Evolutionary conservation across 2,888 invertebrate genomes (phyloP), one percentile per base, ranked within the genome.

Genomic region (Bembecia ichneumoniformis): DNA sequence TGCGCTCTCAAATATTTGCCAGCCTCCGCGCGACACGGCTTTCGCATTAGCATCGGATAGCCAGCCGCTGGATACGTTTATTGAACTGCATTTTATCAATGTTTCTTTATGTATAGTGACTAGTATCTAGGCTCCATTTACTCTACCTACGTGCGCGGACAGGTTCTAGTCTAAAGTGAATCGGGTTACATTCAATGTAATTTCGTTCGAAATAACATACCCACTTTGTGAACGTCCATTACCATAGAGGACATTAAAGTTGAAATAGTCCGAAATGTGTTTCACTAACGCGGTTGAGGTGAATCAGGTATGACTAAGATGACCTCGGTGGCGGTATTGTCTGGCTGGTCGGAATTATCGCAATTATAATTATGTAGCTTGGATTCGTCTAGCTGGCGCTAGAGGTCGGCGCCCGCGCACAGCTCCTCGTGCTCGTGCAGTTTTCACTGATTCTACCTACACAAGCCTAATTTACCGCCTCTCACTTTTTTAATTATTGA

Each of bases 1-100:
- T 68, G 69, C 72, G 72, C 73, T 70, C 71, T 64, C 74, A 71
- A 74, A 79, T 76, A 77, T 76, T 74, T 69, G 66, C 62, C 55
- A 46, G 43, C 49, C 52, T 51, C 53, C 51, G 63, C 60, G 62
- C 57, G 66, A 81, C 80, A 81, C 63, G 77, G 68, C 63, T 77
- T 77, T 77, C 66, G 74, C 81, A 81, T 82, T 82, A 79, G 69
- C 74, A 68, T 70, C 66, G 36, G 35, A 28, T 59, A 62, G 64
- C 58, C 59, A 50, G 59, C 63, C 63, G 50, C 46, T 47, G 54
- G 55, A 56, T 53, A 58, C 64, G 69, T 68, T 66, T 70, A 72
- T 74, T 70, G 66, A 67, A 68, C 66, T 74, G 63, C 59, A 58
- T 56, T 52, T 40, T 13, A 60, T 62, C 57, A 59, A 55, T 55